phyloP scores from a whole-genome alignment of 1,140 invertebrate genomes.

The Drosophila nigromelanica region DNA sequence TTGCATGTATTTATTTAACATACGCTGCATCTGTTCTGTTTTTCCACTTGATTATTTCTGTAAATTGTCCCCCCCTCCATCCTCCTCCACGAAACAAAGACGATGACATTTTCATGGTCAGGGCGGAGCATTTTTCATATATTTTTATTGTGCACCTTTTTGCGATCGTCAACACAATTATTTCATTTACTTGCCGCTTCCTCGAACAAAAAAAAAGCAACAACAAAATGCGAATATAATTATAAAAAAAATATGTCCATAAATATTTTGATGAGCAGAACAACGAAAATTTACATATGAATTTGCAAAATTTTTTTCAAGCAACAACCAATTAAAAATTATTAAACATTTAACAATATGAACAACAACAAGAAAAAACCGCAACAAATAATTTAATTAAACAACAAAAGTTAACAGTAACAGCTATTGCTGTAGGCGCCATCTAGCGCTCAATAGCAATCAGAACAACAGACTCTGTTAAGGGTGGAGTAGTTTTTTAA shows the following conservation, averaged over 20 bases:
- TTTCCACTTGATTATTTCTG: constrained; percentile 28
- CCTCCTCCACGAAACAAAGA: constrained; percentile 22
- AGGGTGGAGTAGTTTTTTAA: constrained; percentile 4
- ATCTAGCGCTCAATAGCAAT: constrained; percentile 31
- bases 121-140: constrained; percentile 10
- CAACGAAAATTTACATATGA: constrained; percentile 51
- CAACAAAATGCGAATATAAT: constrained; percentile 34
- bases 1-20: constrained; percentile 12
- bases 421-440: constrained; percentile 27
- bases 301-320: constrained; percentile 42
- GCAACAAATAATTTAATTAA: not conserved
- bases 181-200: constrained; percentile 63
- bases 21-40: constrained; percentile 8
- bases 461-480: not conserved
- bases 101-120: constrained; percentile 50
- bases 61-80: constrained; percentile 7
- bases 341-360: constrained; percentile 17
- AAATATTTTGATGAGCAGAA: constrained; percentile 22
- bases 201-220: constrained; percentile 30
- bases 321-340: constrained; percentile 23
- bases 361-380: not conserved
- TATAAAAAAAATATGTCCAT: constrained; percentile 62
- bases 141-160: constrained; percentile 30
- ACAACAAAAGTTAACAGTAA: constrained; percentile 9
- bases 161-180: constrained; percentile 37